Evolutionary conservation across 2,797 vertebrate genomes (phyloP).

Genomic region (Gymnocypris eckloni): DNA sequence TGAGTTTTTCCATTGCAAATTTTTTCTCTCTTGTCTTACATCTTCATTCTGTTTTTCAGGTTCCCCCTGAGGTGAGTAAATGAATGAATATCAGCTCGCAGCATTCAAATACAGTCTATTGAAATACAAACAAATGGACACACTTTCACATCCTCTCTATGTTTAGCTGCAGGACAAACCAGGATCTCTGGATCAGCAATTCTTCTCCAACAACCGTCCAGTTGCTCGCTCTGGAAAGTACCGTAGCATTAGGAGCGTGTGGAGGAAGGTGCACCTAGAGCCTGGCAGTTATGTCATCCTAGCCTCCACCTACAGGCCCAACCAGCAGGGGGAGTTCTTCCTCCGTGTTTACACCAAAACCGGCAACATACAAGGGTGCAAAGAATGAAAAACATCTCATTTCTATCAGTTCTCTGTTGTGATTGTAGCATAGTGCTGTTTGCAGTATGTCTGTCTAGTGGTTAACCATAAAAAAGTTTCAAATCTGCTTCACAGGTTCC

Average conservation of each 20-base stretch:
- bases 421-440: background rate
- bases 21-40: background rate
- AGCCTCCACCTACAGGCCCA: conserved; percentile 75
- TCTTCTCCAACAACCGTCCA: conserved; percentile 74
- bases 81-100: background rate
- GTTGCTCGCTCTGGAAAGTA: conserved; percentile 78
- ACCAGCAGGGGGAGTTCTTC: conserved; percentile 78
- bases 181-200: conserved; percentile 71
- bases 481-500: conserved; percentile 67
- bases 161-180: conserved; percentile 60
- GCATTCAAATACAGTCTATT: background rate
- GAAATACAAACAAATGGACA: background rate
- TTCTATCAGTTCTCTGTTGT: background rate
- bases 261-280: conserved; percentile 75
- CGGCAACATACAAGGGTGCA: conserved; percentile 77
- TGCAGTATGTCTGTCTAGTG: background rate
- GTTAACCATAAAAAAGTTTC: background rate
- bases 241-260: conserved; percentile 72
- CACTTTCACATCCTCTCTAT: background rate
- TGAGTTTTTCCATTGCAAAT: too few species aligned
- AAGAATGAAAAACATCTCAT: background rate
- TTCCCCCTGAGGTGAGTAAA: conserved; percentile 56
- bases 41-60: conserved; percentile 42
- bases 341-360: conserved; percentile 81
- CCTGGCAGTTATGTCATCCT: conserved; percentile 78